Evolutionary conservation across 2,888 invertebrate genomes (phyloP).

Genomic region (Norana najaformis): DNA sequence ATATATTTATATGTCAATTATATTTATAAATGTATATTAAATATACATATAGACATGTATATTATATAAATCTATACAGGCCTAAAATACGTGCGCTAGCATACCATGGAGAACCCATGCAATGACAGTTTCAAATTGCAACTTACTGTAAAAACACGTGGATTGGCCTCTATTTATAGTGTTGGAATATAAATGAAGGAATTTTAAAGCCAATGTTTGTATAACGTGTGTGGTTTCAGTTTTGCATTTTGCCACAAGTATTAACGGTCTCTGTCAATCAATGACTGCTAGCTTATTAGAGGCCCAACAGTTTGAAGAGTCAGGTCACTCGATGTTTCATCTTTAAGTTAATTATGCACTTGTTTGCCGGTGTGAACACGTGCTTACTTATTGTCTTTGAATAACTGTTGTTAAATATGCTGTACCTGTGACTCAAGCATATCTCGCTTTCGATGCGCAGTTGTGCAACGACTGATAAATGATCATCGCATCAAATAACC

Average conservation of each 20-base stretch:
- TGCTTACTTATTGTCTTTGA: not conserved
- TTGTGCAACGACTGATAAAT: not conserved
- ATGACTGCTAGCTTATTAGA: not conserved
- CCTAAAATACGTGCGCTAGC: not conserved
- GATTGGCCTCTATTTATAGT: not conserved
- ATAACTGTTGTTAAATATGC: not conserved
- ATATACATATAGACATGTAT: not conserved
- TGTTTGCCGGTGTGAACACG: not conserved
- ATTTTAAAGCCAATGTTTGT: not conserved
- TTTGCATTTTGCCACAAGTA: not conserved
- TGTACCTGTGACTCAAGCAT: not conserved
- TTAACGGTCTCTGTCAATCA: not conserved
- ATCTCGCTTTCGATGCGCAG: not conserved
- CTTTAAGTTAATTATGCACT: not conserved
- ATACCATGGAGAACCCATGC: not conserved
- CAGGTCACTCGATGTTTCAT: not conserved
- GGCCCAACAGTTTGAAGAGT: not conserved
- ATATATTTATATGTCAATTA: not conserved
- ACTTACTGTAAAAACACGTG: not conserved
- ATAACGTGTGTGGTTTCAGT: not conserved
- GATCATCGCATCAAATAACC: not conserved
- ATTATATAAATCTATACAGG: not conserved
- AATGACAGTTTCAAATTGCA: not conserved
- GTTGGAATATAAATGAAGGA: not conserved
- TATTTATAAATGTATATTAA: not conserved